phyloP scores from a whole-genome alignment of 2,888 invertebrate genomes.

The Andrena trimmerana region DNA sequence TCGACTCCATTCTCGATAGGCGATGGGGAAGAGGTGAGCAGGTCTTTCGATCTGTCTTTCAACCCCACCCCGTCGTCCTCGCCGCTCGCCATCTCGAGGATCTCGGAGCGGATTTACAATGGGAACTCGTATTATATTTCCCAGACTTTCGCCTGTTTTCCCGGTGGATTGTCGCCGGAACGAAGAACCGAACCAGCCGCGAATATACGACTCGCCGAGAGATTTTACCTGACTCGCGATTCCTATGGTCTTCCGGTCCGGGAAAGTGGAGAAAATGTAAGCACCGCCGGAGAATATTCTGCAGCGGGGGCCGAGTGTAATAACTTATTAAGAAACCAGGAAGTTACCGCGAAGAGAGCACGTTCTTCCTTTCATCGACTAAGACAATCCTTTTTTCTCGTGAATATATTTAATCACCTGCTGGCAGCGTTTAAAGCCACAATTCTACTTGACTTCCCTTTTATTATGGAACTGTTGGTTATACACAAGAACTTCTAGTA shows the following conservation, averaged over 20 bases:
- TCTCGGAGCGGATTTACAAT: slow-evolving; percentile 54
- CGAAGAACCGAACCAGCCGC: slow-evolving; percentile 34
- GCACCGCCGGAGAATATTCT: slow-evolving; percentile 9
- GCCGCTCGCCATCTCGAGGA: slow-evolving; percentile 29
- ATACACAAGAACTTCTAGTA: too few relatives aligned
- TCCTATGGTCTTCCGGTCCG: slow-evolving; percentile 38
- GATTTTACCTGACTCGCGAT: slow-evolving; percentile 51
- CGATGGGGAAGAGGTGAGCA: slow-evolving; percentile 38
- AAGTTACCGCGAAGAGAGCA: slow-evolving; percentile 13
- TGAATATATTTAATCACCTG: neutral
- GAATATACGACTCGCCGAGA: slow-evolving; percentile 42
- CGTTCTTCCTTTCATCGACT: neutral
- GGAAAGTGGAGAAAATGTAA: slow-evolving; percentile 30
- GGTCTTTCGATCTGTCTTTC: slow-evolving; percentile 52
- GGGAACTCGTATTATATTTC: slow-evolving; percentile 51
- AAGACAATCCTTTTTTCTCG: slow-evolving; percentile 14
- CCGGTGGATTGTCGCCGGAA: slow-evolving; percentile 54
- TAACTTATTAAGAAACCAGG: slow-evolving; percentile 45
- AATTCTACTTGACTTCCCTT: neutral
- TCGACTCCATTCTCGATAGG: slow-evolving; percentile 44
- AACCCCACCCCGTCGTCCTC: neutral
- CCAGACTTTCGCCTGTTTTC: slow-evolving; percentile 46
- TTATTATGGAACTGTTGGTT: neutral
- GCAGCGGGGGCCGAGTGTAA: neutral
- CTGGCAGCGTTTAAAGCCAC: neutral